Evolutionary conservation across 1,140 invertebrate genomes (phyloP).

Genomic region (Trichogramma pretiosum): DNA sequence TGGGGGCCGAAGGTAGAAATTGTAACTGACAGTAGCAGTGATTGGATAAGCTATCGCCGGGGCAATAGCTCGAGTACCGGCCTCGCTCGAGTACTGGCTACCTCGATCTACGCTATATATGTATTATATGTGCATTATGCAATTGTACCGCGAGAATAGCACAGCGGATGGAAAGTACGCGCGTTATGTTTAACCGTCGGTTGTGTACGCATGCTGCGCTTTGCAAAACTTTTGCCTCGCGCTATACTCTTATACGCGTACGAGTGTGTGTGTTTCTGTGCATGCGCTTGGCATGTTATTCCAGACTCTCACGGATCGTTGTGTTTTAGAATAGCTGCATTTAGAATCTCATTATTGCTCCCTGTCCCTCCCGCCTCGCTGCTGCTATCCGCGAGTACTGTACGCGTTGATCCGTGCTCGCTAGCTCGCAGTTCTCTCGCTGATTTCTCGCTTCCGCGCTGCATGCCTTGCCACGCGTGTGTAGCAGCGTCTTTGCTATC

Average conservation of each 20-base stretch:
- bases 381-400: too few species aligned
- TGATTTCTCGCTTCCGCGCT: neutral
- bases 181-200: conserved; percentile 10
- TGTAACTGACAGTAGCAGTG: conserved; percentile 41
- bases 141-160: conserved; percentile 21
- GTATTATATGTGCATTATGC: conserved; percentile 41
- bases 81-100: too few species aligned
- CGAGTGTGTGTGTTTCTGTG: conserved; percentile 1
- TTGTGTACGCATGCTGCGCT: too few species aligned
- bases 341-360: conserved; percentile 32
- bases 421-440: too few species aligned
- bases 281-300: conserved; percentile 21
- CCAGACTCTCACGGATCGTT: conserved; percentile 20
- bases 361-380: too few species aligned
- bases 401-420: too few species aligned
- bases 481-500: conserved; percentile 9
- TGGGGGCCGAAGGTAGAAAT: too few species aligned
- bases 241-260: too few species aligned
- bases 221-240: too few species aligned
- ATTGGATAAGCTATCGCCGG: conserved; percentile 43
- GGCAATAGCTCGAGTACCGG: conserved; percentile 25
- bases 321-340: conserved; percentile 26
- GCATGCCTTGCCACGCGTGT: neutral
- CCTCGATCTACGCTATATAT: too few species aligned
- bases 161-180: conserved; percentile 3